phyloP scores from a whole-genome alignment of 2,113 vertebrate genomes.

The Peucedramus taeniatus region DNA sequence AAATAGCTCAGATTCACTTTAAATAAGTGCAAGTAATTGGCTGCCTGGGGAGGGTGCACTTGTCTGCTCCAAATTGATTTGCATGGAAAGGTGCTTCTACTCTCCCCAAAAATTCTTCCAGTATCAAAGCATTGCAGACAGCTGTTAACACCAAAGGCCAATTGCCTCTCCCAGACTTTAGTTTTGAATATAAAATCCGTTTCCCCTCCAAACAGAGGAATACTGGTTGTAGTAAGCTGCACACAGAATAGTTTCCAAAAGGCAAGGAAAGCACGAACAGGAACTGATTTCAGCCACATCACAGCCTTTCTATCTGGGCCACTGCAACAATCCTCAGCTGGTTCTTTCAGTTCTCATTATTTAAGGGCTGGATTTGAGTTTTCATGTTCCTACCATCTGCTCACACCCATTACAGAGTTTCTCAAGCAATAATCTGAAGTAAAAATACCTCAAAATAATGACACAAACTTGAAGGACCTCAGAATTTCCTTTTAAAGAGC shows the following conservation, averaged over 20 bases:
- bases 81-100: neutral
- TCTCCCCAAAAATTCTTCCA: neutral
- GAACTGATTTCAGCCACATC: neutral
- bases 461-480: neutral
- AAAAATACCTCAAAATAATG: neutral
- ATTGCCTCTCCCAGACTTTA: neutral
- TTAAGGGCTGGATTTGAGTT: conserved; percentile 75
- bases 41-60: neutral
- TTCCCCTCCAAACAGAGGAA: neutral
- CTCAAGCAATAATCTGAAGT: neutral
- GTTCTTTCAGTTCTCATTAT: conserved; percentile 77
- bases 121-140: neutral
- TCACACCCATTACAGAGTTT: conserved; percentile 63
- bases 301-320: neutral
- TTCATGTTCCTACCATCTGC: conserved; percentile 76
- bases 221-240: neutral
- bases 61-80: neutral
- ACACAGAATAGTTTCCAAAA: neutral
- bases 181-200: neutral
- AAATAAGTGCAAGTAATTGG: neutral
- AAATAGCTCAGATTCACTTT: neutral
- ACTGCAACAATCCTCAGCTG: conserved; percentile 58
- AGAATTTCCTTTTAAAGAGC: conserved; percentile 66
- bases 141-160: neutral
- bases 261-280: neutral